Evolutionary conservation across 2,888 invertebrate species (phyloP).

Genomic region (Leistus spinibarbis): DNA sequence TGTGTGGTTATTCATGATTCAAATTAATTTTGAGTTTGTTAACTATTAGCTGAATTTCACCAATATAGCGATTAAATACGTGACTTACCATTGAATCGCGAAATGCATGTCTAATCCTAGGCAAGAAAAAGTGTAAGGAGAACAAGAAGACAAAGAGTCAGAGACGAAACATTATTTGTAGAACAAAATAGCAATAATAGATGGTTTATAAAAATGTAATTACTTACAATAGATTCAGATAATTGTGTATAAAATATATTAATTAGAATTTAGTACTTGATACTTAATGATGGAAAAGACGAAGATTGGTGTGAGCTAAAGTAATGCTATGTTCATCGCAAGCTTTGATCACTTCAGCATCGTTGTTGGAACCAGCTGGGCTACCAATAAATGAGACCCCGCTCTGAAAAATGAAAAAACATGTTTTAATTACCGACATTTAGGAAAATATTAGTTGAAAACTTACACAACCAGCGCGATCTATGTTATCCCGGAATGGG

Average conservation of each 20-base stretch:
- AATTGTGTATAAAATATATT: not conserved
- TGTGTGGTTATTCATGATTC: not conserved
- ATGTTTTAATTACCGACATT: constrained; percentile 1
- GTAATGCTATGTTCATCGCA: constrained; percentile 90
- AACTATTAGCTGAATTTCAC: too few species aligned
- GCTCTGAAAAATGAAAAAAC: constrained; percentile 66
- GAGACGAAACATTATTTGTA: too few species aligned
- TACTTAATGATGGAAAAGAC: constrained; percentile 89
- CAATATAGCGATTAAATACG: too few species aligned
- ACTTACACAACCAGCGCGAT: constrained; percentile 84
- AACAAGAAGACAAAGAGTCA: too few species aligned
- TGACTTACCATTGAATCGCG: too few species aligned
- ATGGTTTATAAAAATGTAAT: not conserved
- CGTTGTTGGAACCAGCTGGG: constrained; percentile 94
- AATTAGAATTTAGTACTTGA: not conserved
- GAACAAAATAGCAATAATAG: not conserved
- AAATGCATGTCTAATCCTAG: too few species aligned
- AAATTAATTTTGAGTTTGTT: not conserved
- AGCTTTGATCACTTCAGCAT: constrained; percentile 84
- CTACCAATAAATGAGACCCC: constrained; percentile 94
- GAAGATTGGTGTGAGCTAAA: constrained; percentile 85
- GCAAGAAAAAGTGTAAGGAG: too few species aligned
- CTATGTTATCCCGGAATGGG: constrained; percentile 97
- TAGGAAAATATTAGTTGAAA: constrained; percentile 6
- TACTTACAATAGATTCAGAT: not conserved